These are phyloP conservation scores for Tarsius wallacei DNA, from an alignment of 2,797 vertebrate genomes.

Conservation along the genomic window DNA sequence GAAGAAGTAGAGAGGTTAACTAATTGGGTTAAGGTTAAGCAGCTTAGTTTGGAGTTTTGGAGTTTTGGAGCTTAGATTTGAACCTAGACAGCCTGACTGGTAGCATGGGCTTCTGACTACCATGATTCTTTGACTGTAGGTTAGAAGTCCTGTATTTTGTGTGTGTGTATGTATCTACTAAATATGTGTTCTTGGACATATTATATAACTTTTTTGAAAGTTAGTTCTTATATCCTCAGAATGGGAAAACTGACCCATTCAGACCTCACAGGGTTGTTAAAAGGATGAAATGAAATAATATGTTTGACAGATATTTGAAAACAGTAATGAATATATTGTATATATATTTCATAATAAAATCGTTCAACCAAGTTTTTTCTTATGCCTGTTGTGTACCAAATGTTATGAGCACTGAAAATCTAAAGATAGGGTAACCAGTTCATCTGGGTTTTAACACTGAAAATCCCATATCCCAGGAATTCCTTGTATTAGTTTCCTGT, in stretches of 20 bases:
- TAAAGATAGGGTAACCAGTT: neutral
- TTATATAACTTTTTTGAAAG: slow-evolving; percentile 44
- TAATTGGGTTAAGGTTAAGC: slow-evolving; percentile 50
- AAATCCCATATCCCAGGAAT: neutral
- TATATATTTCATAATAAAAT: slow-evolving; percentile 53
- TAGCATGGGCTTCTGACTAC: neutral
- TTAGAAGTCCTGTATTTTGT: neutral
- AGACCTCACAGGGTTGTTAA: neutral
- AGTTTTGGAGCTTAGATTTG: slow-evolving; percentile 45
- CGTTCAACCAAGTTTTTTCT: slow-evolving; percentile 18
- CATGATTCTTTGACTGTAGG: neutral
- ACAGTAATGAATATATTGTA: neutral
- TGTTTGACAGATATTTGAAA: neutral
- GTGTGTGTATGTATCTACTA: neutral
- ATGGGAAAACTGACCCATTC: slow-evolving; percentile 30
- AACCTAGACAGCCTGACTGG: neutral
- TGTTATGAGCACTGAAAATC: neutral
- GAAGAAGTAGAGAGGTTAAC: slow-evolving; percentile 55
- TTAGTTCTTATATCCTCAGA: slow-evolving; percentile 16
- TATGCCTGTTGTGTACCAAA: neutral
- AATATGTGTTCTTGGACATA: neutral
- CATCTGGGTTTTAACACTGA: slow-evolving; percentile 14
- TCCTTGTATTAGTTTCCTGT: neutral
- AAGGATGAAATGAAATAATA: slow-evolving; percentile 2
- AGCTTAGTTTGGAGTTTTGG: neutral